These are phyloP conservation scores for Sminthopsis crassicaudata DNA, from an alignment of 2,113 vertebrate species.

Conservation along the genomic window DNA sequence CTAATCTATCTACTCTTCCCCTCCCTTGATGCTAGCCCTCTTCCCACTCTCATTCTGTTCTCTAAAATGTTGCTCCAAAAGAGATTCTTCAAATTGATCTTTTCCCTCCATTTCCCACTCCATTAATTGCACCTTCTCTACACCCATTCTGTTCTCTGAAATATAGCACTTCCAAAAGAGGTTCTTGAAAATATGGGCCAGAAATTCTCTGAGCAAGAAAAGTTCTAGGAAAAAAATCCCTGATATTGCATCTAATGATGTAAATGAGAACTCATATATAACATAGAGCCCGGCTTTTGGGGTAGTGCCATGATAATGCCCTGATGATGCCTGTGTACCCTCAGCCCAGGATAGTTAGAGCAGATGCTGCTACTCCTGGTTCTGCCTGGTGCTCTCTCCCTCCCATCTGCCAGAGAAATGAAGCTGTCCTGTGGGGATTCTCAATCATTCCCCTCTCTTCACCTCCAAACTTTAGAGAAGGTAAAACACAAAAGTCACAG, in stretches of 20 bases:
- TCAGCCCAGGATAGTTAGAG: not conserved
- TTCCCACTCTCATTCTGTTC: conserved; percentile 8
- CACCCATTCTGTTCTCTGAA: not conserved
- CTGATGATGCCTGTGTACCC: not conserved
- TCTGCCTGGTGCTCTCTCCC: not conserved
- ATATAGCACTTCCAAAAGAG: not conserved
- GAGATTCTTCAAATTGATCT: not conserved
- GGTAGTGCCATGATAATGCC: not conserved
- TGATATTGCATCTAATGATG: not conserved
- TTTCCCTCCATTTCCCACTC: not conserved
- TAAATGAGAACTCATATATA: conserved; percentile 17
- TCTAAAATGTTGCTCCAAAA: not conserved
- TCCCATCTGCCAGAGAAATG: not conserved
- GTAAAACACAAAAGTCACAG: conserved; percentile 24
- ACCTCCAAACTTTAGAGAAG: conserved; percentile 46
- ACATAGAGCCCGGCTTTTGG: not conserved
- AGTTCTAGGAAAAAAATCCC: not conserved
- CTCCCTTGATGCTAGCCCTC: not conserved
- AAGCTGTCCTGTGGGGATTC: conserved; percentile 4
- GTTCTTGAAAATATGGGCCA: not conserved
- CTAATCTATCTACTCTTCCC: not conserved
- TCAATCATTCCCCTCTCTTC: conserved; percentile 43
- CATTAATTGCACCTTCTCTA: conserved; percentile 27
- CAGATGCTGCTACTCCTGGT: not conserved
- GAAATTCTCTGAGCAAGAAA: conserved; percentile 33